Base-by-base conservation (phyloP, 1,140 invertebrate species). In the Cylas formicarius region DNA sequence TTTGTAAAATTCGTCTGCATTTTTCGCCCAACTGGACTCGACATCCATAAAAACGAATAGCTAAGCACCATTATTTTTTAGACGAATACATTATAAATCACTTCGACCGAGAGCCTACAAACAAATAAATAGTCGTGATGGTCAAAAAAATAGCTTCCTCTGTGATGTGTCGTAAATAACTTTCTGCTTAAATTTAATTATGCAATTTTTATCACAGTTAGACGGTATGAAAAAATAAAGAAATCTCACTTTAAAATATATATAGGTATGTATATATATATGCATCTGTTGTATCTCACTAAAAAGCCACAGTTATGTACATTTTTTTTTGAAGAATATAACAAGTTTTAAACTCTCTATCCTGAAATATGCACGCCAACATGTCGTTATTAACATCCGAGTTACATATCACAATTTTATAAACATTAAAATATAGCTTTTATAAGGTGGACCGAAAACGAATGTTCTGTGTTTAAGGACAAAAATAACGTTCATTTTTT, bases 361-460 rank as follows among this genome's bases (percentile, higher is more conserved):
- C n/a, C n/a, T n/a, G n/a, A n/a, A n/a, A n/a, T n/a, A n/a, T n/a
- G n/a, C n/a, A n/a, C n/a, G n/a, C n/a, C n/a, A n/a, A n/a, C n/a
- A n/a, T n/a, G n/a, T n/a, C n/a, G n/a, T n/a, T n/a, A n/a, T n/a
- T n/a, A n/a, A n/a, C n/a, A n/a, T n/a, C n/a, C n/a, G n/a, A n/a
- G n/a, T 13, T 24, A 23, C 19, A 37, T 37, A 48, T 48, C 46
- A 48, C 46, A 48, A 48, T 48, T 48, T 48, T 48, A 48, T 48
- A 47, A 28, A 46, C 5, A 31, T 6, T n/a, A n/a, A n/a, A n/a
- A n/a, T n/a, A n/a, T n/a, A n/a, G n/a, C n/a, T n/a, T n/a, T n/a
- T n/a, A n/a, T n/a, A n/a, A n/a, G n/a, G n/a, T n/a, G n/a, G n/a
- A n/a, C n/a, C n/a, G n/a, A n/a, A n/a, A n/a, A n/a, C n/a, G n/a